Conservation (phyloP, 2,888 invertebrate species). For the Dynastes maya region DNA sequence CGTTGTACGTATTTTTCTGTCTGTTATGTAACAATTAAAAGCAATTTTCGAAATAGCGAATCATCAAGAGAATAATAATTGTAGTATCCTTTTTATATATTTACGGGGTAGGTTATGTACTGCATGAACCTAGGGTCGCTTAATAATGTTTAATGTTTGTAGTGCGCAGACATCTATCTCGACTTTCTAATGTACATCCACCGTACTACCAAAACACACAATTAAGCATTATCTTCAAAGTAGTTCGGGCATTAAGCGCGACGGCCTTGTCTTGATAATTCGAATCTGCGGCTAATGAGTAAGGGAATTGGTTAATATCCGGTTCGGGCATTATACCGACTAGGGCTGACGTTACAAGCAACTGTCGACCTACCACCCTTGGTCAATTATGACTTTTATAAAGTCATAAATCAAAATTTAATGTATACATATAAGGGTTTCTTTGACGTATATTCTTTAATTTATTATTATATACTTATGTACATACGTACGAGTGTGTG, state of each 20-base stretch:
- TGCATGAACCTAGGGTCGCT: neutral
- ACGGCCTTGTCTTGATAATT: conserved; percentile 41
- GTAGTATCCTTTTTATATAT: neutral
- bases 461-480: neutral
- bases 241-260: conserved; percentile 36
- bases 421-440: conserved; percentile 8
- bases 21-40: no score
- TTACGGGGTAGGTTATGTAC: neutral
- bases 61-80: no score
- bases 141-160: neutral
- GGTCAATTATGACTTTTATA: conserved; percentile 64
- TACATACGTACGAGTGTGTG: no score
- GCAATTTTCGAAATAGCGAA: no score
- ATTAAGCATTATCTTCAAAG: conserved; percentile 45
- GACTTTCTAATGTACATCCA: conserved; percentile 14
- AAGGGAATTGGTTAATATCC: conserved; percentile 66
- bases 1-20: no score
- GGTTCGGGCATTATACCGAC: conserved; percentile 63
- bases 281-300: conserved; percentile 56
- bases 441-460: conserved; percentile 4
- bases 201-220: conserved; percentile 13
- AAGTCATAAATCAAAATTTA: conserved; percentile 62
- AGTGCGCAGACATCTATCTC: neutral
- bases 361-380: conserved; percentile 60
- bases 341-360: conserved; percentile 62